Evolutionary conservation across 2,113 vertebrate genomes (phyloP), one percentile per base, ranked within the genome.

Genomic region (Neodon shergylaensis): DNA sequence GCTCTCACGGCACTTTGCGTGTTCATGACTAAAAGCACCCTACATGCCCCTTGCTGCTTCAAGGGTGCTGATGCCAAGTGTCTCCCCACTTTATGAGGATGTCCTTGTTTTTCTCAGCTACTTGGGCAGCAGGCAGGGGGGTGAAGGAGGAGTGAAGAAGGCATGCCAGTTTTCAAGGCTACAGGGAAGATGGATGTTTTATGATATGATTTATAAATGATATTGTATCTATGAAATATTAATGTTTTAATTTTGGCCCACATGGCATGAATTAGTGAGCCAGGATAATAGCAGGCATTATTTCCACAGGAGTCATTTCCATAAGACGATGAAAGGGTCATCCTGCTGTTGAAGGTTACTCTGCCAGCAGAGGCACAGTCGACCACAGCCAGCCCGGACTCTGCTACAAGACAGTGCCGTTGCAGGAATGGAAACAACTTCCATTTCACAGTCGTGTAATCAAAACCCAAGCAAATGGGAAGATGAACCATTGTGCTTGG

Each of bases 211-310:
- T 96, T 96, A 97, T 92, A 73, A 94, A 96, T 95, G 95, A 92
- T 92, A 97, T 97, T 97, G 96, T 92, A 95, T 90, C 31, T 97
- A 96, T 98, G 84, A 98, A 98, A 98, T 97, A 97, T 97, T 79
- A 97, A 86, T 96, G 87, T 90, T 93, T 98, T 97, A 97, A 98
- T 97, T 98, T 98, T 95, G 96, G 97, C 28, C 44, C 96, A 86
- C 36, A 94, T 90, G 76, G 47, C 78, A 83, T 91, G 82, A 96
- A 98, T 92, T 95, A 97, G 97, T 52, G 92, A 97, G 87, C 82
- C 95, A 92, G 84, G 90, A 89, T 96, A 74, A 73, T 61, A 84
- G 86, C 61, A 86, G 70, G 14, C n/a, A 91, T 94, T 81, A 0
- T 68, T 97, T 90, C 97, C 97, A 92, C 65, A 98, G 90, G 92